Evolutionary conservation across 2,113 vertebrate genomes (phyloP).

Genomic region (Tyto alba): DNA sequence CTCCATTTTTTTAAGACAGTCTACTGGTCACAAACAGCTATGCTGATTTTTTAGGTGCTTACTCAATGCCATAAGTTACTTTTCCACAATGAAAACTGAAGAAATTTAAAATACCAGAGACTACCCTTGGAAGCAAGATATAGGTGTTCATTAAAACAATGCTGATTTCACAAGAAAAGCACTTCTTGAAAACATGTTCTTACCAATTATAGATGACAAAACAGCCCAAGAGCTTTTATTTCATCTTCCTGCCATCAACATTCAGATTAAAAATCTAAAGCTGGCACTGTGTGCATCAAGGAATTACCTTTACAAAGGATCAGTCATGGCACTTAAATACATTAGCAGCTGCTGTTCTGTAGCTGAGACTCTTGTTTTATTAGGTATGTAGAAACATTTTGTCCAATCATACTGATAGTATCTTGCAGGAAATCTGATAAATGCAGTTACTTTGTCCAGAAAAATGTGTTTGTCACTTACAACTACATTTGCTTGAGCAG

Average conservation of each 20-base stretch:
- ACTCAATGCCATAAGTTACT: background rate
- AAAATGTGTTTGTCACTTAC: background rate
- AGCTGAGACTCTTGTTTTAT: background rate
- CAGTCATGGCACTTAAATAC: background rate
- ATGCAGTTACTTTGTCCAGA: background rate
- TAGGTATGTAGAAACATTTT: background rate
- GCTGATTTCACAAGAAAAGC: background rate
- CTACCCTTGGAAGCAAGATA: background rate
- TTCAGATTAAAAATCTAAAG: background rate
- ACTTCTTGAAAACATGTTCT: background rate
- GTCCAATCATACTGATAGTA: background rate
- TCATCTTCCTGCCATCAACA: background rate
- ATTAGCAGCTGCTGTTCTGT: background rate
- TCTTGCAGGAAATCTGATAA: background rate
- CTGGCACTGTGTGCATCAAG: background rate
- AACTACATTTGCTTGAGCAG: background rate
- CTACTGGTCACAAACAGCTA: background rate
- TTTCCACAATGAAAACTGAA: background rate
- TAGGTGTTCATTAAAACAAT: background rate
- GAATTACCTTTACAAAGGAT: background rate
- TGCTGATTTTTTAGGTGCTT: background rate
- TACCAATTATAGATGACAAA: background rate
- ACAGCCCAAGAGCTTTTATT: background rate
- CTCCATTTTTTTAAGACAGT: background rate
- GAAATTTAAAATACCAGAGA: background rate